phyloP scores from a whole-genome alignment of 2,113 vertebrate species.

The Glaucomys volans region DNA sequence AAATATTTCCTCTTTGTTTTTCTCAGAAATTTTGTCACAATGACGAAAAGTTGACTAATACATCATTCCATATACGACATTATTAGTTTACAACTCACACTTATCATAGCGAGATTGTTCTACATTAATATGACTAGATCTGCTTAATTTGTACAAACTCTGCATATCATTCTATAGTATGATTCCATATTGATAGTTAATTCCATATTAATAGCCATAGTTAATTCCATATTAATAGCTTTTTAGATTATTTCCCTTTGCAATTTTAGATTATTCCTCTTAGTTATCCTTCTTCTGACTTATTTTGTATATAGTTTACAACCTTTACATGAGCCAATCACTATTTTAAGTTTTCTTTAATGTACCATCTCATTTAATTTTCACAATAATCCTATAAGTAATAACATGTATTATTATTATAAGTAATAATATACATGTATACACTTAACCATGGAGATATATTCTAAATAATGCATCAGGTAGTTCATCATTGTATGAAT shows the following conservation, averaged over 20 bases:
- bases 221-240: neutral
- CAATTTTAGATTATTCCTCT: constrained; percentile 14
- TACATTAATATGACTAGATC: neutral
- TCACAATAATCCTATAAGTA: neutral
- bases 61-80: neutral
- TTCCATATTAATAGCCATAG: neutral
- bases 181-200: neutral
- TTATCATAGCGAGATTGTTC: neutral
- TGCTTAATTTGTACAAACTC: neutral
- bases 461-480: neutral
- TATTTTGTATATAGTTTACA: neutral
- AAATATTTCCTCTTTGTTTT: too few relatives aligned
- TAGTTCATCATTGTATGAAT: neutral
- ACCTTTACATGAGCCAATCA: neutral
- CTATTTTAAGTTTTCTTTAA: constrained; percentile 10
- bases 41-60: neutral
- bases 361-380: neutral
- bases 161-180: neutral
- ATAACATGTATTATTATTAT: too few relatives aligned
- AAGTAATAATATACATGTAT: neutral
- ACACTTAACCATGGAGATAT: neutral
- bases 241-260: neutral
- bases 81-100: neutral
- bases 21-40: neutral
- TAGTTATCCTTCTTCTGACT: neutral